A percentile compares a stretch with the other conserved stretches of the same genome.
Evolutionary conservation across 2,113 vertebrate genomes (phyloP).

Genomic region (Ibidorhyncha struthersii): DNA sequence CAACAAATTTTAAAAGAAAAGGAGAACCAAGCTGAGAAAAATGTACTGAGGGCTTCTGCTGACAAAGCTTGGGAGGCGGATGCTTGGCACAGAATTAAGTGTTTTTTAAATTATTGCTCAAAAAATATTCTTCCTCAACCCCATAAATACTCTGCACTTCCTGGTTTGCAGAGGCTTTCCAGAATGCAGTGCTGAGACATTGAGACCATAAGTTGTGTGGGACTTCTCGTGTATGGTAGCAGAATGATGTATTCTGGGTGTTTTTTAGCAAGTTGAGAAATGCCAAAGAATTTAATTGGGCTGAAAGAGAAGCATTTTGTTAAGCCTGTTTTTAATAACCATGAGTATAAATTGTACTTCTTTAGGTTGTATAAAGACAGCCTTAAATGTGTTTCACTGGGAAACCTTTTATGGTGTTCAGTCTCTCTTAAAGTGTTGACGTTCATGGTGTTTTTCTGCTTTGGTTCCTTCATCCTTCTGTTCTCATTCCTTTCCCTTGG

Average conservation of each 20-base stretch:
- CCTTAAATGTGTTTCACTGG: not conserved
- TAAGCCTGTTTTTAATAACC: slow-evolving; percentile 30
- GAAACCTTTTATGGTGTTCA: not conserved
- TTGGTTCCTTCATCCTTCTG: not conserved
- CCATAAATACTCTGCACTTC: slow-evolving; percentile 41
- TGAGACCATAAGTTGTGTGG: slow-evolving; percentile 56
- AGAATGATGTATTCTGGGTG: slow-evolving; percentile 46
- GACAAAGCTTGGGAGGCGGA: slow-evolving; percentile 31
- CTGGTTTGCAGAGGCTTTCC: slow-evolving; percentile 57
- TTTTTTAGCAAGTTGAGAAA: slow-evolving; percentile 52
- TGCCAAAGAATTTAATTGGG: slow-evolving; percentile 48
- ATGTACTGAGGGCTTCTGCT: slow-evolving; percentile 18
- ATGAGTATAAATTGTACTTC: not conserved
- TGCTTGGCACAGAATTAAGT: slow-evolving; percentile 25
- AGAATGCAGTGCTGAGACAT: slow-evolving; percentile 11
- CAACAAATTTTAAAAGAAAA: slow-evolving; percentile 1
- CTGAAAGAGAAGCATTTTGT: slow-evolving; percentile 10
- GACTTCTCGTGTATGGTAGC: slow-evolving; percentile 43
- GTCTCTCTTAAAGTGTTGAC: not conserved
- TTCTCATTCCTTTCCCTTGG: not conserved
- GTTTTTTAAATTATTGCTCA: slow-evolving; percentile 37
- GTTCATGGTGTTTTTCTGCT: not conserved
- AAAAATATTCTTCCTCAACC: slow-evolving; percentile 29
- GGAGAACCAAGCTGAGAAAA: slow-evolving; percentile 11
- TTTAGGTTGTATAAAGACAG: not conserved